Base-by-base conservation (phyloP, 2,113 vertebrate species). In the Electrona antarctica region DNA sequence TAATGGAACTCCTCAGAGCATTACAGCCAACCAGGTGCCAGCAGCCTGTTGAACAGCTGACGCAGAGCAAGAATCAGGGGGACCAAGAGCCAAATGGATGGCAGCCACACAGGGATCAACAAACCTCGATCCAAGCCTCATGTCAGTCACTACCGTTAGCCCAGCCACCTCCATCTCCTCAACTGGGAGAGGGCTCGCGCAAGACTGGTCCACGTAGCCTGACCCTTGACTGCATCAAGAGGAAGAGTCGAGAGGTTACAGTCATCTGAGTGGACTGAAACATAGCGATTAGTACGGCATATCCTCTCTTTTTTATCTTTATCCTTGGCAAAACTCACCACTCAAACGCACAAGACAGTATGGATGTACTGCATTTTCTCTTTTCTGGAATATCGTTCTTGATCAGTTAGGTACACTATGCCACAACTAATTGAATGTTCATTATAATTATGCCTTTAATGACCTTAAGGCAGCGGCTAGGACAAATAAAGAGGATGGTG, bases 161-260 rank as follows among this genome's bases (percentile, higher is more conserved):
- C 45, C 84, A 74, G 69, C 59, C 74, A 12, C 80, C 81, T 48
- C 60, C 66, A 1, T 88, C 87, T 4, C 88, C 79, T 4, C 80
- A 83, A 77, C 54, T 76, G 49, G 77, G 70, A 8, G 91, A 92
- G 0, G 78, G 76, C 10, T 84, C 65, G 8, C 93, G 89, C 14
- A 95, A 93, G 77, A 58, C 87, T 6, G 47, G 82, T 13, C 82
- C 90, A 59, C 89, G 87, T 41, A 93, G 93, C 67, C 87, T 93
- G 54, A 83, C 92, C 1, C 85, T 94, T 0, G 94, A 96, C 82
- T 94, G 92, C 59, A 92, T 93, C n/a, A 96, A 95, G 85, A 92
- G 88, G 78, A 95, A 95, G 78, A 94, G 86, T 47, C 90, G 93
- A 55, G 95, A 96, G 74, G 93, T 95, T 67, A 95, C 94, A 0